phyloP scores from a whole-genome alignment of 2,888 invertebrate genomes.

The Leucophora obtusa region DNA sequence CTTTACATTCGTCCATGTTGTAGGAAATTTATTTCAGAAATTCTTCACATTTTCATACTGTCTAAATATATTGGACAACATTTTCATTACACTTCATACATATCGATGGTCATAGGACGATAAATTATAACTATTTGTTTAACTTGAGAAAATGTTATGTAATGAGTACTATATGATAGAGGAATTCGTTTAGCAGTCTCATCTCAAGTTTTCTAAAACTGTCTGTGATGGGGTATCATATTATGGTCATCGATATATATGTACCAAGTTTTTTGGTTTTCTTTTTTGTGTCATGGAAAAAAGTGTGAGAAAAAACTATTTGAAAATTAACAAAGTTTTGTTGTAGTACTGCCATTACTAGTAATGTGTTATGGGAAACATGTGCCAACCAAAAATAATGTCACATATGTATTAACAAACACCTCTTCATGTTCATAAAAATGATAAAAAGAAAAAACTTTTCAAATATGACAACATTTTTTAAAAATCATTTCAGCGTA shows the following conservation, averaged over 20 bases:
- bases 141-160: too few species aligned
- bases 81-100: conserved; percentile 22
- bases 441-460: conserved; percentile 5
- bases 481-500: neutral
- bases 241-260: too few species aligned
- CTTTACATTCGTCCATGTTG: neutral
- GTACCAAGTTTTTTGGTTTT: neutral
- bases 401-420: conserved; percentile 28
- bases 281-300: conserved; percentile 8
- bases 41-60: too few species aligned
- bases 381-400: conserved; percentile 4
- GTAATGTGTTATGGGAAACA: conserved; percentile 28
- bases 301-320: conserved; percentile 25
- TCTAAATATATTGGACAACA: conserved; percentile 36
- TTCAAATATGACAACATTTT: neutral
- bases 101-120: too few species aligned
- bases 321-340: conserved; percentile 50
- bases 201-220: too few species aligned
- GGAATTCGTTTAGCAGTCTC: too few species aligned
- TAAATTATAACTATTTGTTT: too few species aligned
- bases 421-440: conserved; percentile 2
- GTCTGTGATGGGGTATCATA: too few species aligned
- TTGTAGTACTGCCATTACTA: conserved; percentile 35
- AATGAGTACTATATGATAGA: too few species aligned
- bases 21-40: too few species aligned